These are phyloP conservation scores for Drosophila nebulosa DNA, from an alignment of 1,140 invertebrate species.

Conservation along the genomic window DNA sequence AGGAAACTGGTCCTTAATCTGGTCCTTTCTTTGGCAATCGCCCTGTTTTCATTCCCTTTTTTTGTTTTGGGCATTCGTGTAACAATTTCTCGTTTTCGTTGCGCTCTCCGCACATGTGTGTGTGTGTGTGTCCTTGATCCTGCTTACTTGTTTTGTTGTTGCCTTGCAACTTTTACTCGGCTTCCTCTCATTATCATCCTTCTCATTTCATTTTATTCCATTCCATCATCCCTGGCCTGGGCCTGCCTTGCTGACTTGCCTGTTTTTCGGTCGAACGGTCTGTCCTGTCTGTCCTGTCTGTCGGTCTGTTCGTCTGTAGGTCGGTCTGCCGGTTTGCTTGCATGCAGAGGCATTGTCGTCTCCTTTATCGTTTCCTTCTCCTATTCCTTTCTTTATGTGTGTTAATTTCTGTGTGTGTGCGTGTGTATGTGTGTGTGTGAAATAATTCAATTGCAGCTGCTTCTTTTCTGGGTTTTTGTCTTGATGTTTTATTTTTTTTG, in stretches of 20 bases:
- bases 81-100: conserved; percentile 56
- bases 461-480: conserved; percentile 54
- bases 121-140: conserved; percentile 62
- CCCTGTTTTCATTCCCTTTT: conserved; percentile 26
- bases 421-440: conserved; percentile 28
- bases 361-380: conserved; percentile 61
- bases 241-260: conserved; percentile 29
- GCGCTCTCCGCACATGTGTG: conserved; percentile 10
- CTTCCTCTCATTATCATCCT: conserved; percentile 24
- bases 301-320: neutral
- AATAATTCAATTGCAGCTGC: conserved; percentile 78
- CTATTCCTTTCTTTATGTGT: conserved; percentile 39
- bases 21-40: conserved; percentile 48
- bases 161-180: conserved; percentile 45
- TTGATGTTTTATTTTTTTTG: conserved; percentile 50
- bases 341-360: conserved; percentile 40
- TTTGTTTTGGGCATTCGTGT: conserved; percentile 31
- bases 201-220: no score
- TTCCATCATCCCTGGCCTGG: conserved; percentile 29
- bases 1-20: conserved; percentile 75
- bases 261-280: conserved; percentile 4
- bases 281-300: neutral
- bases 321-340: neutral
- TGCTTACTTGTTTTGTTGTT: conserved; percentile 63
- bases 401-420: conserved; percentile 8